Conservation (phyloP, 2,797 vertebrate species). For the Buceros bicornis region DNA sequence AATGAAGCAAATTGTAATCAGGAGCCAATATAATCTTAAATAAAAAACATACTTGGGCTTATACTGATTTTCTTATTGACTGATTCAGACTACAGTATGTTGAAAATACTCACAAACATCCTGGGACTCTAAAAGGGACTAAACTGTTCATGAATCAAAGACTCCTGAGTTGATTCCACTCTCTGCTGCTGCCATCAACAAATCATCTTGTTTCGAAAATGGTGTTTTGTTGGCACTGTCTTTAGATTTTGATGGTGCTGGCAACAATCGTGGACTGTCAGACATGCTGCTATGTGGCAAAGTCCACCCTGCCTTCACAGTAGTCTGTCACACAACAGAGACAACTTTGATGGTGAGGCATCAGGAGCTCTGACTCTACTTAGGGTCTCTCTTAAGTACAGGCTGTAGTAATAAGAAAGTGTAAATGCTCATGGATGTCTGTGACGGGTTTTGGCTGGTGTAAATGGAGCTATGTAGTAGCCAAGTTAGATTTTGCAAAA, state of each 20-base stretch:
- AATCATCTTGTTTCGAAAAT: background rate
- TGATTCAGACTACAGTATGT: conserved; percentile 21
- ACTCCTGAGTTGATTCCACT: conserved; percentile 30
- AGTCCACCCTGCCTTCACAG: background rate
- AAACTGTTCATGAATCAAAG: conserved; percentile 28
- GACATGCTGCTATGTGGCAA: background rate
- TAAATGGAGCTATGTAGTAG: background rate
- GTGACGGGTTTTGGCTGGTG: too few relatives aligned
- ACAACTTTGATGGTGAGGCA: background rate
- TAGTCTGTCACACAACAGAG: background rate
- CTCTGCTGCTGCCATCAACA: conserved; percentile 19
- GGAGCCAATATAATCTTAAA: background rate
- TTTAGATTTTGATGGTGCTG: background rate
- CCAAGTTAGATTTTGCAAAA: background rate
- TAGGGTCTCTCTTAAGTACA: background rate
- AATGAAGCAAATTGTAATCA: background rate
- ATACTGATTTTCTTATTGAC: conserved; percentile 32
- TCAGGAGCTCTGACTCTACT: background rate
- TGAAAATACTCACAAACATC: conserved; percentile 28
- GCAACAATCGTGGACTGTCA: background rate
- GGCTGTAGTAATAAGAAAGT: fast-evolving
- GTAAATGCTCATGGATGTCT: background rate
- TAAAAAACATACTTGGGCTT: background rate
- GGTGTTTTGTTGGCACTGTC: background rate
- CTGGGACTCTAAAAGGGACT: background rate